Evolutionary conservation across 2,797 vertebrate genomes (phyloP).

Genomic region (Rhinichthys osculus): DNA sequence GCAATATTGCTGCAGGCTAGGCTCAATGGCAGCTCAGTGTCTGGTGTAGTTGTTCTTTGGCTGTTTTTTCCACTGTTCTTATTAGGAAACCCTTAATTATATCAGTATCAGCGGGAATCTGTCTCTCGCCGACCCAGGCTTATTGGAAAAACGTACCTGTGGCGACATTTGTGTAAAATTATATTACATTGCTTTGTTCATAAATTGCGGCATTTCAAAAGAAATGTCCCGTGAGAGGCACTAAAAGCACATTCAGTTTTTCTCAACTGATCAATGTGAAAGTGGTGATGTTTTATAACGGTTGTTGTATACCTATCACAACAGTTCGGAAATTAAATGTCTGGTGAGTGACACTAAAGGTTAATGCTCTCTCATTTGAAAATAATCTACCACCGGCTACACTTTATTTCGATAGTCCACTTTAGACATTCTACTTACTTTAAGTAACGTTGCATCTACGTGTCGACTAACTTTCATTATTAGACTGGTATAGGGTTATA

Average conservation of each 20-base stretch:
- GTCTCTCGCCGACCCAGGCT: neutral
- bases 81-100: neutral
- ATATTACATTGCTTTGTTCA: neutral
- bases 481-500: too few species aligned
- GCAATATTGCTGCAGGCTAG: conserved; percentile 8
- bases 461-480: too few species aligned
- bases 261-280: neutral
- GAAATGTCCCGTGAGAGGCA: neutral
- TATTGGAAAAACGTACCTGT: neutral
- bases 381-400: neutral
- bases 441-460: too few species aligned
- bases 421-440: too few species aligned
- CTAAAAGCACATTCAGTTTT: neutral
- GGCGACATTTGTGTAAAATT: neutral
- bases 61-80: neutral
- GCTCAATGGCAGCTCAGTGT: conserved; percentile 13
- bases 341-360: too few species aligned
- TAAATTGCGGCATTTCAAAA: neutral
- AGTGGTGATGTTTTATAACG: neutral
- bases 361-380: neutral
- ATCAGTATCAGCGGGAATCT: neutral
- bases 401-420: too few species aligned
- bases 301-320: neutral
- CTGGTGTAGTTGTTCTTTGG: neutral
- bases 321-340: neutral